These are phyloP conservation scores for Xiphophorus couchianus DNA, from an alignment of 2,113 vertebrate species.

Conservation along the genomic window DNA sequence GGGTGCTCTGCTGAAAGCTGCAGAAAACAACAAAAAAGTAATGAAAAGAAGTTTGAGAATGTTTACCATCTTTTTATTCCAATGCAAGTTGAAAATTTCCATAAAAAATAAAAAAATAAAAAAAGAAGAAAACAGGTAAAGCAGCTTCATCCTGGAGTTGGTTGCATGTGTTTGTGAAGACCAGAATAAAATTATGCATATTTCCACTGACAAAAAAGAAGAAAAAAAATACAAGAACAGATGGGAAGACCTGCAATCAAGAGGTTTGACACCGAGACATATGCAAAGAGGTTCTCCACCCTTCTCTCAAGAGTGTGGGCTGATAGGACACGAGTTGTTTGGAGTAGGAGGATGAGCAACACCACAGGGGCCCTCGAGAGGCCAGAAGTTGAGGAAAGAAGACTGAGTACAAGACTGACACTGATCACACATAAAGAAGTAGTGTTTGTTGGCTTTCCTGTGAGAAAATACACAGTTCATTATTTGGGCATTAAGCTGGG, in stretches of 20 bases:
- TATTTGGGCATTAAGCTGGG: conserved; percentile 26
- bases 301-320: conserved; percentile 49
- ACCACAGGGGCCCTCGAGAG: conserved; percentile 20
- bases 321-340: conserved; percentile 43
- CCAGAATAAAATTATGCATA: background rate
- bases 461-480: conserved; percentile 50
- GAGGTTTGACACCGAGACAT: conserved; percentile 50
- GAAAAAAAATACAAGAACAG: conserved; percentile 27
- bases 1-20: conserved; percentile 95
- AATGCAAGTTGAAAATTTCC: background rate
- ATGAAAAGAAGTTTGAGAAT: background rate
- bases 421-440: conserved; percentile 55
- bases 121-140: background rate
- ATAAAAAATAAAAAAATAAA: background rate
- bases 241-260: conserved; percentile 44
- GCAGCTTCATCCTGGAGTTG: background rate
- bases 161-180: background rate
- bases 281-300: conserved; percentile 48
- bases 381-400: conserved; percentile 29
- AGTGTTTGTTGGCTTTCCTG: conserved; percentile 30
- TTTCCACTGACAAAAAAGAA: conserved; percentile 1
- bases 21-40: background rate
- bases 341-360: conserved; percentile 63
- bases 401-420: conserved; percentile 38
- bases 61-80: background rate